Evolutionary conservation across 2,113 vertebrate species (phyloP).

Genomic region (Lynx canadensis): DNA sequence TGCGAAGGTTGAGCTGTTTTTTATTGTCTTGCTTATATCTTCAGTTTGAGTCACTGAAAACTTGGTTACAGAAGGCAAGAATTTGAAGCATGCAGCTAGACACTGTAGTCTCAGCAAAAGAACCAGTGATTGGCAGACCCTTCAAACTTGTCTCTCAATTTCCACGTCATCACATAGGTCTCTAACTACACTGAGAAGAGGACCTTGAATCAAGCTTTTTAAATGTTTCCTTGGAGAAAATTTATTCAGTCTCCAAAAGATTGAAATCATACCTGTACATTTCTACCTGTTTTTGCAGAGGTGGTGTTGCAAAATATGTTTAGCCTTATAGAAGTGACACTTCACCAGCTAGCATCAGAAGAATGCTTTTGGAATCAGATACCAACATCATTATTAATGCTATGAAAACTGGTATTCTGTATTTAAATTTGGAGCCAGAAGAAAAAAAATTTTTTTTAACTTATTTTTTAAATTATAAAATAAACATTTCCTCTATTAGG

Average conservation of each 20-base stretch:
- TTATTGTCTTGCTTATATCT: slow-evolving; percentile 42
- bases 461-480: slow-evolving; percentile 33
- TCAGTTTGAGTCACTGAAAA: background rate
- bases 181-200: background rate
- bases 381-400: background rate
- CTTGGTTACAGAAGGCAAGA: slow-evolving; percentile 29
- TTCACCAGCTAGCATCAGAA: background rate
- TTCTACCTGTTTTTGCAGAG: background rate
- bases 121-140: background rate
- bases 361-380: background rate
- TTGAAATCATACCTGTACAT: background rate
- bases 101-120: background rate
- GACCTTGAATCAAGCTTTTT: background rate
- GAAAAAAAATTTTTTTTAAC: background rate
- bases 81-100: background rate
- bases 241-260: background rate
- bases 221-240: slow-evolving; percentile 10
- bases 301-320: slow-evolving; percentile 23
- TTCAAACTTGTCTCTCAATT: background rate
- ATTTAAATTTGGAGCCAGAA: slow-evolving; percentile 42
- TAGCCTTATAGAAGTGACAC: background rate
- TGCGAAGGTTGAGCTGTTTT: background rate
- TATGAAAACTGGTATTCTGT: background rate
- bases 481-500: background rate
- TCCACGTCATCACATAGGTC: background rate